Evolutionary conservation across 2,888 invertebrate genomes (phyloP), one percentile per base, ranked within the genome.

Genomic region (Hydroisotoma schaefferi): DNA sequence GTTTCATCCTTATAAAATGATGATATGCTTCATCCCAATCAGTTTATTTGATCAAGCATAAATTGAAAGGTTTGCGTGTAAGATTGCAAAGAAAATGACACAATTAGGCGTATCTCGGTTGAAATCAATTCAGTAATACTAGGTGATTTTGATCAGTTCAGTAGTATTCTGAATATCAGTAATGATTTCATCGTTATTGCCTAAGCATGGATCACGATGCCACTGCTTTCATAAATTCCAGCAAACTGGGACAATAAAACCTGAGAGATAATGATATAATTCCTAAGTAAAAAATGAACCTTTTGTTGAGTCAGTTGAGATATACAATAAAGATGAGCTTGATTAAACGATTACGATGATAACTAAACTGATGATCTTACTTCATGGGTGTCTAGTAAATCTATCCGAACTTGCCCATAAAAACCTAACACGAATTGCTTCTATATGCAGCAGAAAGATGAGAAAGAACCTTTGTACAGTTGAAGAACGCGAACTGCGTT

Each of bases 211-310:
- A 5, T 4, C n/a, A 15, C 15, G 40, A 5, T 8, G 40, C 40
- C 20, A 15, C 40, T 5, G 15, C n/a, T 40, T 40, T 40, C 8
- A 40, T 5, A 18, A 40, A 15, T 40, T 4, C 8, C 6, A 15
- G 33, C 40, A 40, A 40, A 40, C 40, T 40, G 40, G 40, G 15
- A 20, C 20, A 40, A 40, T 40, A 40, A 40, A 40, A 40, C 40
- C n/a, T 40, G 20, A 40, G 20, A 15, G 40, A 40, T 33, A 40
- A 40, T 40, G 40, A 40, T 18, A 40, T 40, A 15, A n/a, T n/a
- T n/a, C n/a, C n/a, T n/a, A n/a, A n/a, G n/a, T n/a, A n/a, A n/a
- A n/a, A n/a, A n/a, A n/a, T n/a, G n/a, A n/a, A n/a, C n/a, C n/a
- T n/a, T n/a, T n/a, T n/a, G n/a, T n/a, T n/a, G n/a, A n/a, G n/a